Evolutionary conservation across 2,888 invertebrate genomes (phyloP).

Genomic region (Apodemia zela): DNA sequence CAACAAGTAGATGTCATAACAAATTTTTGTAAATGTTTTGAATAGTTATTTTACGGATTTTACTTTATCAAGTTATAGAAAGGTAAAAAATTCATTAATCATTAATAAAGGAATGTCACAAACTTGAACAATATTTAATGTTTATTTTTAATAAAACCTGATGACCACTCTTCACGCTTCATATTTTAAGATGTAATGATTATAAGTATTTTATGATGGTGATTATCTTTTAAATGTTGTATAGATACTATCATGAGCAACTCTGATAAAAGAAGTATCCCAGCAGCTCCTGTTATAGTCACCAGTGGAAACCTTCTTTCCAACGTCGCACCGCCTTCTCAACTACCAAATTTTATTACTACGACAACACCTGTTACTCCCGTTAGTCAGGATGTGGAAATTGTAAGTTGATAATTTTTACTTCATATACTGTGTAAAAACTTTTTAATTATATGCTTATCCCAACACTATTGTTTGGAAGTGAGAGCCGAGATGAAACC

Average conservation of each 20-base stretch:
- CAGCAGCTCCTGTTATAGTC: conserved; percentile 66
- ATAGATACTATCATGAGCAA: conserved; percentile 41
- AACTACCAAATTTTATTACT: conserved; percentile 83
- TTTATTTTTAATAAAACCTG: background rate
- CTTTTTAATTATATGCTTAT: too few relatives aligned
- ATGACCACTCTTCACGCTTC: background rate
- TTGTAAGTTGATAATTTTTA: conserved; percentile 14
- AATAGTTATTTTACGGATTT: background rate
- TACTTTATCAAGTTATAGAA: background rate
- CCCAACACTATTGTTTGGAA: too few relatives aligned
- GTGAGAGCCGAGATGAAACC: too few relatives aligned
- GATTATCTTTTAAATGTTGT: background rate
- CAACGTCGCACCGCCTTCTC: conserved; percentile 84
- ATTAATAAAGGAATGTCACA: background rate
- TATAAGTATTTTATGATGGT: background rate
- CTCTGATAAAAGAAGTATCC: conserved; percentile 57
- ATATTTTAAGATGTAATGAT: background rate
- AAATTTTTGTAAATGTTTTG: conserved; percentile 21
- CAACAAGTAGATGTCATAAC: conserved; percentile 24
- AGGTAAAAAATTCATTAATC: background rate
- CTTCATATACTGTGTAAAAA: background rate
- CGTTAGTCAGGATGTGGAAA: background rate
- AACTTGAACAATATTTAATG: background rate
- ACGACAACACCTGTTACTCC: conserved; percentile 40
- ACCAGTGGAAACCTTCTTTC: conserved; percentile 80